These are phyloP conservation scores for Heptranchias perlo DNA, from an alignment of 2,113 vertebrate species.

Conservation along the genomic window DNA sequence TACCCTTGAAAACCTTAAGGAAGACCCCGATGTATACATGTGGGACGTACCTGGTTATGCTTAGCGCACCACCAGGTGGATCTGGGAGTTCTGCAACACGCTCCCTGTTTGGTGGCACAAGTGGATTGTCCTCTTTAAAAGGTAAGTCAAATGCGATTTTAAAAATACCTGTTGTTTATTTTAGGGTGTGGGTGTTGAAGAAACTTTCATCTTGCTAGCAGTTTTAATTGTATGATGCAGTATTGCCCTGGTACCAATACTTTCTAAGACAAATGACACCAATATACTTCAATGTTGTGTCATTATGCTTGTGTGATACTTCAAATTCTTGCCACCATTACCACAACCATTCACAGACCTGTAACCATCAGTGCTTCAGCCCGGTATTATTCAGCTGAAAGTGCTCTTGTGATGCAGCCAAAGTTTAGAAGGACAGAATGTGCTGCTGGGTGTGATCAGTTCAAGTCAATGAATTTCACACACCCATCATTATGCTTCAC, in stretches of 20 bases:
- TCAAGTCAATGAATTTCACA: not conserved
- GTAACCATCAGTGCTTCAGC: not conserved
- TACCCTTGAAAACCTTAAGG: conserved; percentile 85
- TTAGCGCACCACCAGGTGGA: conserved; percentile 88
- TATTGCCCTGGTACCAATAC: not conserved
- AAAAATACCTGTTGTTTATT: not conserved
- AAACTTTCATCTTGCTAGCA: not conserved
- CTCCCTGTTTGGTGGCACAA: conserved; percentile 89
- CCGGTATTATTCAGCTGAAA: not conserved
- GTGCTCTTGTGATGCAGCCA: not conserved
- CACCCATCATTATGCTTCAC: not conserved
- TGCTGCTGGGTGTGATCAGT: not conserved
- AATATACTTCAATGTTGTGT: not conserved
- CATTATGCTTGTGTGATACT: not conserved
- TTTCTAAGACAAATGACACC: not conserved
- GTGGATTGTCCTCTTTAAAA: conserved; percentile 90
- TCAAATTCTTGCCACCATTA: not conserved
- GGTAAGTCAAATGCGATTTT: conserved; percentile 60
- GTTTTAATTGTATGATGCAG: not conserved
- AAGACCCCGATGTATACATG: conserved; percentile 94
- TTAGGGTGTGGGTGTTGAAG: not conserved
- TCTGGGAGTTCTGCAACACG: conserved; percentile 94
- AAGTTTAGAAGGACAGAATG: not conserved
- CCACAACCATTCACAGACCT: not conserved
- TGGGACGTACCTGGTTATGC: conserved; percentile 88